A percentile compares a stretch with the other conserved stretches of the same genome.
These are phyloP conservation scores for Laterallus jamaicensis DNA, from an alignment of 2,113 vertebrate genomes.

Conservation along the genomic window DNA sequence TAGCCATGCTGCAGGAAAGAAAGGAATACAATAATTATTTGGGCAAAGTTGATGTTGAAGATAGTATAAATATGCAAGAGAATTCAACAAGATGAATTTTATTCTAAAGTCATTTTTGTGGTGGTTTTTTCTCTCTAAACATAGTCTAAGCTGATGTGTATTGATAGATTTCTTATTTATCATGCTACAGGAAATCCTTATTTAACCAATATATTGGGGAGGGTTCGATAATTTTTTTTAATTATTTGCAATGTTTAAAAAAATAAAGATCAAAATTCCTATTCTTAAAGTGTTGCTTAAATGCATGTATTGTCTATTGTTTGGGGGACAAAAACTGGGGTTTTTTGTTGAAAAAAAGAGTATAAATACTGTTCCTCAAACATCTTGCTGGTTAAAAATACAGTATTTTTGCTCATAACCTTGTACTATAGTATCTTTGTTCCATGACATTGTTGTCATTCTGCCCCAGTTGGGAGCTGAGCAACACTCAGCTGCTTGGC, in stretches of 20 bases:
- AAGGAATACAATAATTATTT: background rate
- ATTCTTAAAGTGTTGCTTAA: conserved; percentile 75
- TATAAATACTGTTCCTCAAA: conserved; percentile 69
- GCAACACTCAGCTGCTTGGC: too few species aligned
- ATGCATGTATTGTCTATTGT: conserved; percentile 74
- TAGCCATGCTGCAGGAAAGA: background rate
- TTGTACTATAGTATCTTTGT: conserved; percentile 72
- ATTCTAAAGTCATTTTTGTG: background rate
- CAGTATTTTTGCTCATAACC: conserved; percentile 74
- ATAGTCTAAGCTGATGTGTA: conserved; percentile 27
- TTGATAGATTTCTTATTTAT: conserved; percentile 37
- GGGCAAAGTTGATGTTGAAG: background rate
- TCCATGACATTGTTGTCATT: conserved; percentile 29
- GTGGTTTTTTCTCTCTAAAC: background rate
- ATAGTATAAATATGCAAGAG: background rate
- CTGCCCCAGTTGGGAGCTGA: too few species aligned
- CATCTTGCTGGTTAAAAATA: conserved; percentile 75
- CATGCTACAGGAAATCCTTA: conserved; percentile 51
- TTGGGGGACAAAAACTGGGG: conserved; percentile 51
- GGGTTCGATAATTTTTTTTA: conserved; percentile 66
- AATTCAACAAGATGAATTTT: background rate
- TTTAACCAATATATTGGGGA: conserved; percentile 56
- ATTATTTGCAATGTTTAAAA: conserved; percentile 70
- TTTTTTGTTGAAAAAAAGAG: conserved; percentile 55
- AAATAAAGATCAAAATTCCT: conserved; percentile 70